These are phyloP conservation scores for Eurystomus glaucurus DNA, from an alignment of 2,797 vertebrate genomes.

Conservation along the genomic window DNA sequence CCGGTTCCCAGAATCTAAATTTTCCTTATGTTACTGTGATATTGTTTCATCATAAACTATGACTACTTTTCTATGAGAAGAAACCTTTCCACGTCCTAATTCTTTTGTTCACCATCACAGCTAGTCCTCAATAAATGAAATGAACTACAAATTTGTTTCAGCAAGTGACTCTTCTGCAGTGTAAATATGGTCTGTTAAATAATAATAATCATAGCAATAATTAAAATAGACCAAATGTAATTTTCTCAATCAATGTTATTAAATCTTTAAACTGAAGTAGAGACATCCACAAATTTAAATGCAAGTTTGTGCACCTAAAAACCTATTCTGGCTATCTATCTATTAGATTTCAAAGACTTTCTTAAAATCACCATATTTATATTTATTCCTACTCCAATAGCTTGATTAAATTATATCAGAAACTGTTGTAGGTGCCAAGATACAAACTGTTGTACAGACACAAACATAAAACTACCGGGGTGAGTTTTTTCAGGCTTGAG, in stretches of 20 bases:
- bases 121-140: not conserved
- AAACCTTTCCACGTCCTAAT: not conserved
- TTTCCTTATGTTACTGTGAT: not conserved
- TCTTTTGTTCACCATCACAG: not conserved
- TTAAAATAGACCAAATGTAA: not conserved
- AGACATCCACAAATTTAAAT: not conserved
- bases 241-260: not conserved
- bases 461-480: not conserved
- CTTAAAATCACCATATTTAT: not conserved
- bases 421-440: not conserved
- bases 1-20: not conserved
- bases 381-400: not conserved
- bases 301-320: not conserved
- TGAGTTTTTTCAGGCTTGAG: not conserved
- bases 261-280: not conserved
- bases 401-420: not conserved
- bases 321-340: not conserved
- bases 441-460: rapidly evolving
- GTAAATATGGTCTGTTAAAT: not conserved
- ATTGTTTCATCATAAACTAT: not conserved
- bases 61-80: not conserved
- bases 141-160: not conserved
- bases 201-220: not conserved
- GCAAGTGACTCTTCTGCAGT: not conserved
- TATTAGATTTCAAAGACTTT: not conserved